Base-by-base conservation (phyloP, 2,797 vertebrate species). In the Columba guinea region DNA sequence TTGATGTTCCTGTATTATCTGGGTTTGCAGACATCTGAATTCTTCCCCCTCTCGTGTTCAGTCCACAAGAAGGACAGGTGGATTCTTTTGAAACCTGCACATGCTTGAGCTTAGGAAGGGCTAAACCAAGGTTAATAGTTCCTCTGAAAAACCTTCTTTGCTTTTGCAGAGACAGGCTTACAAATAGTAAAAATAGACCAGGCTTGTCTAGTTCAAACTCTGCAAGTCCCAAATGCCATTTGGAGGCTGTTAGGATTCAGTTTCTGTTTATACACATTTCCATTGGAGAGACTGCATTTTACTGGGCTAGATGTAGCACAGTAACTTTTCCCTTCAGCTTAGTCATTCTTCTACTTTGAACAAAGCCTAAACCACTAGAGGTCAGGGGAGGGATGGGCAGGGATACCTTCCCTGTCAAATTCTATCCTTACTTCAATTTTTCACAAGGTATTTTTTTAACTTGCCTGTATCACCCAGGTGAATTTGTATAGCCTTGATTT, bases 351-450 rank as follows among this genome's bases (percentile, higher is more conserved):
- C 62, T 78, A 3, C 51, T 79, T 18, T 0, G 6, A 48, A 58
- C 49, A 83, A 59, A 84, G 71, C 56, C 78, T 35, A 24, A 89
- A 46, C 70, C 84, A 80, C 90, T 85, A 94, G 74, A 89, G 83
- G 74, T 91, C 74, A 89, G 79, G 76, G 92, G 55, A 96, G 84
- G 55, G 59, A 90, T 20, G 52, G 77, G 41, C 10, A 9, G 35
- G 11, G 64, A 92, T 18, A 32, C 24, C 34, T 51, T 10, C 49
- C 41, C 41, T 44, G 17, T 17, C 41, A 44, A 44, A 44, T 44
- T 44, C 41, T 44, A 44, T 44, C 16, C 41, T 41, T 41, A 41
- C 41, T 44, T 44, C 41, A 44, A 44, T 44, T 44, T 44, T 44
- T 44, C 41, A 44, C 41, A 69, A 68, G 28, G 32, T 39, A 1